Evolutionary conservation across 1,140 invertebrate genomes (phyloP), one percentile per base, ranked within the genome.

Genomic region (Cardiocondyla obscurior): DNA sequence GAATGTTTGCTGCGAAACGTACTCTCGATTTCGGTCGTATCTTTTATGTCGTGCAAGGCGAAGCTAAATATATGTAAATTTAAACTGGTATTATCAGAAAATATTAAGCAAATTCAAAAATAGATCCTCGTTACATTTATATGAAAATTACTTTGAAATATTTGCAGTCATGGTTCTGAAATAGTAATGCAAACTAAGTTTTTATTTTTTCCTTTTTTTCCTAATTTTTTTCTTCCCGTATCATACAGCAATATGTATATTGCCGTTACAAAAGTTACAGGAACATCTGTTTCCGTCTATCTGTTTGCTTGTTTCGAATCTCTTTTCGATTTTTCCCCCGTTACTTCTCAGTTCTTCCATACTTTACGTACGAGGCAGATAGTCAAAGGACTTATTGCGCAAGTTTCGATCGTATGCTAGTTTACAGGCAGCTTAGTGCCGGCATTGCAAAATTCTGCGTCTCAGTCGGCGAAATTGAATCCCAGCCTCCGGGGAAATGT

Each of bases 391-490:
- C 85, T 90, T 90, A 88, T 89, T 88, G 83, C 85, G 36, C 83
- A 84, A 90, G 76, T 90, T 90, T 83, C 85, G 84, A 86, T 74
- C 60, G 74, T 81, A 58, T 33, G 62, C 73, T 85, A 90, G 87
- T 91, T 91, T 89, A 83, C 84, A 86, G 53, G 51, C 82, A 88
- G 88, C 85, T 90, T 86, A 90, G 83, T 86, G 69, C 76, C 82
- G 58, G 69, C 83, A 67, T 85, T 82, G 88, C 86, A 87, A 91
- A 91, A 89, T 89, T 91, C 90, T 83, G 83, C 72, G 84, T 90
- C 83, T 90, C 84, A 84, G 83, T 88, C 85, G 90, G 53, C 83
- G 89, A 92, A 92, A 92, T 92, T 92, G 91, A 92, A 92, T 92
- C 84, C 84, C 88, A 77, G 60, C 84, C 86, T 86, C 86, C 84